Evolutionary conservation across 2,113 vertebrate species (phyloP), one percentile per base, ranked within the genome.

Genomic region (Cephalopholis sonnerati): DNA sequence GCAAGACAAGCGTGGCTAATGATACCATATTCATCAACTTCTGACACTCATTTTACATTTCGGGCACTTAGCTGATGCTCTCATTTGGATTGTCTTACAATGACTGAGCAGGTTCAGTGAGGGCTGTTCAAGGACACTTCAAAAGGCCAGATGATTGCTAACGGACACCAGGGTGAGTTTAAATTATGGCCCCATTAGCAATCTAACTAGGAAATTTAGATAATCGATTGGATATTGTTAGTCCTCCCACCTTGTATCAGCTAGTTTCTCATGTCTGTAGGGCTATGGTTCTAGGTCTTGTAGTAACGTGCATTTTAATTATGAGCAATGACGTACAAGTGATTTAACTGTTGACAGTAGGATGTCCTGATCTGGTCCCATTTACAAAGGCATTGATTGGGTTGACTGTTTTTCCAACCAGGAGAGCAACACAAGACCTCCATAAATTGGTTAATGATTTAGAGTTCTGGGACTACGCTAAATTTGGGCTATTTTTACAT

Each of bases 31-130:
- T 76, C 50, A 87, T 71, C 61, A 84, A 67, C 68, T 74, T 73
- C 70, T 78, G 72, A 59, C 76, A 74, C 62, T 87, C 74, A 25
- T 82, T 80, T 84, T 46, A 74, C 51, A 77, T 88, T 39, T 78
- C 51, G 73, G 57, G 62, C 57, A 58, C 58, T 63, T 76, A 64
- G 51, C 62, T 39, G 73, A 75, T 51, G 74, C 67, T 82, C 72
- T 54, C 66, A 55, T 71, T 36, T 71, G 65, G 46, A 61, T 22
- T 65, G 27, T 53, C 25, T 76, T 65, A 20, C 18, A 79, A 15
- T 13, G 74, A 72, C 57, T 80, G 66, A 75, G 62, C 67, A 82
- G 55, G 22, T 51, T 79, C 0, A 61, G 41, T 57, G 29, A 69
- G 7, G 48, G 48, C 74, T 73, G 66, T 66, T 82, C 82, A 82